These are phyloP conservation scores for Melangyna quadrimaculata DNA, from an alignment of 2,888 invertebrate species.

Conservation along the genomic window DNA sequence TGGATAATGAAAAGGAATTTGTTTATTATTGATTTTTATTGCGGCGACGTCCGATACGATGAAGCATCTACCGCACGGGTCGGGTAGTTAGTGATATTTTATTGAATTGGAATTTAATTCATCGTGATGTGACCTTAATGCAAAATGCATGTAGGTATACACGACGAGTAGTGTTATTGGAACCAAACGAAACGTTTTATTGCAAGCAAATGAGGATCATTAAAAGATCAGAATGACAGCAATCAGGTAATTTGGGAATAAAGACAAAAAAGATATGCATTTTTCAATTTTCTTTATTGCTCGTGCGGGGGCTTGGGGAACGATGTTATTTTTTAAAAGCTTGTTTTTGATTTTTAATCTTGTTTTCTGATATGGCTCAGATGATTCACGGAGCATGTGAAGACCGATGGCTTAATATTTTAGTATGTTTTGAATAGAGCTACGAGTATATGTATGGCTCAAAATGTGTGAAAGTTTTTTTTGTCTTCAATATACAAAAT, in stretches of 20 bases:
- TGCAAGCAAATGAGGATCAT: conserved; percentile 48
- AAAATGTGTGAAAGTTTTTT: too few species aligned
- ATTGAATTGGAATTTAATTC: conserved; percentile 60
- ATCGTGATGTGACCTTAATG: conserved; percentile 51
- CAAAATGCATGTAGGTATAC: conserved; percentile 52
- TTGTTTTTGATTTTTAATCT: conserved; percentile 16
- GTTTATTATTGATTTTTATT: conserved; percentile 64
- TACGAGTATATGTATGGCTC: neutral
- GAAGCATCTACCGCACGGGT: neutral
- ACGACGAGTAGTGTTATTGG: conserved; percentile 35
- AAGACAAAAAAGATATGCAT: neutral
- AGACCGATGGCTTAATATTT: neutral
- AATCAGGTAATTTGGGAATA: conserved; percentile 4
- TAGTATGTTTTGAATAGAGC: neutral
- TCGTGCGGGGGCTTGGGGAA: neutral
- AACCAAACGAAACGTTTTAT: conserved; percentile 39
- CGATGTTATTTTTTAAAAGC: neutral
- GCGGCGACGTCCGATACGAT: neutral
- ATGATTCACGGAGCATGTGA: neutral
- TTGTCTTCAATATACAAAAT: too few species aligned
- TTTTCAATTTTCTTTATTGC: neutral
- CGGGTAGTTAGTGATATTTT: conserved; percentile 46
- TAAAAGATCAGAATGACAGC: conserved; percentile 26
- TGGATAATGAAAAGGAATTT: conserved; percentile 24
- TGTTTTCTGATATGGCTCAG: neutral